A percentile compares a stretch with the other conserved stretches of the same genome.
These are phyloP conservation scores for Philotrypesis tridentata DNA, from an alignment of 1,140 invertebrate species.

Conservation along the genomic window DNA sequence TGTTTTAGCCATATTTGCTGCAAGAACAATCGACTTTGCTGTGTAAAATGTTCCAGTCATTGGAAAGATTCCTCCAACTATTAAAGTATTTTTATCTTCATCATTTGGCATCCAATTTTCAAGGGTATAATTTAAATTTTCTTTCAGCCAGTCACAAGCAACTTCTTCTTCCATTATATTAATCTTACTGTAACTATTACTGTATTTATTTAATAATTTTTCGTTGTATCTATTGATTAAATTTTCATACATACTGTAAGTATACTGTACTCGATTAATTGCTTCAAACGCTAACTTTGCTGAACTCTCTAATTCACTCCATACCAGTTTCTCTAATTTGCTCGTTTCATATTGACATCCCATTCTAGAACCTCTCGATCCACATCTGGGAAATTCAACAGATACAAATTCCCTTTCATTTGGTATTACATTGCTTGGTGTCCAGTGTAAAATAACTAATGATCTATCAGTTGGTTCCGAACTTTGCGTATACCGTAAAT, in stretches of 20 bases:
- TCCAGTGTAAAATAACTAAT: slow-evolving; percentile 80
- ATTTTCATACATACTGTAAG: slow-evolving; percentile 73
- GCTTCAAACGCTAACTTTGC: slow-evolving; percentile 75
- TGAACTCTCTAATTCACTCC: slow-evolving; percentile 74
- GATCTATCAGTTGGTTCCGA: slow-evolving; percentile 64
- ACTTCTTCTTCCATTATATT: slow-evolving; percentile 70
- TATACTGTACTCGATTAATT: slow-evolving; percentile 76
- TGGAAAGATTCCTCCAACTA: slow-evolving; percentile 88
- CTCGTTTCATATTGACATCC: slow-evolving; percentile 79
- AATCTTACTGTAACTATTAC: slow-evolving; percentile 46
- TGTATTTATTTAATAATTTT: slow-evolving; percentile 73
- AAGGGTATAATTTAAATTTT: slow-evolving; percentile 74
- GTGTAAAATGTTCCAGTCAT: slow-evolving; percentile 76
- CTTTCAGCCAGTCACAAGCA: slow-evolving; percentile 82
- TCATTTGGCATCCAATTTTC: slow-evolving; percentile 75
- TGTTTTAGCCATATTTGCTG: slow-evolving; percentile 79
- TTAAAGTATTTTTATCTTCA: slow-evolving; percentile 72
- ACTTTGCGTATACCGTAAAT: slow-evolving; percentile 49
- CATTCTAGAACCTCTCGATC: slow-evolving; percentile 61
- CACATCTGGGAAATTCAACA: slow-evolving; percentile 76
- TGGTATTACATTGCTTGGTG: slow-evolving; percentile 79
- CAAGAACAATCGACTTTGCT: slow-evolving; percentile 78
- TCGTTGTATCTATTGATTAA: slow-evolving; percentile 74
- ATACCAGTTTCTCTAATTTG: slow-evolving; percentile 80
- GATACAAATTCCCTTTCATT: slow-evolving; percentile 71